Conservation (phyloP, 2,888 invertebrate species). For the Patella depressa region DNA sequence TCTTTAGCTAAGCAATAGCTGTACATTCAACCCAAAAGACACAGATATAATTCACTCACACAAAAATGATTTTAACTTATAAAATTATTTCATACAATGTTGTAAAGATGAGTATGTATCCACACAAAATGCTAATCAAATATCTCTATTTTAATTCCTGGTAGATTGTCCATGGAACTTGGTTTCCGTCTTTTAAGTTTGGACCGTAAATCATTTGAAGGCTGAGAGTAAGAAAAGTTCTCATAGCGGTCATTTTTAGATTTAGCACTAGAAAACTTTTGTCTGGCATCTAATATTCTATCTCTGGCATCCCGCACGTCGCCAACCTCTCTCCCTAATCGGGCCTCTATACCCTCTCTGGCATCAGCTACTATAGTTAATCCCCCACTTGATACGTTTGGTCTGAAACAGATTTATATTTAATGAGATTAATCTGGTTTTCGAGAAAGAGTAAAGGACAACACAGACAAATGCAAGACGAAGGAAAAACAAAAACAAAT, state of each 20-base stretch:
- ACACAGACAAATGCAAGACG: too few species aligned
- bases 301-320: not conserved
- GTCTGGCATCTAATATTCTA: not conserved
- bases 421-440: too few species aligned
- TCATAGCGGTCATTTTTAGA: not conserved
- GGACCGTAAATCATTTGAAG: not conserved
- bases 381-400: not conserved
- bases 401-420: not conserved
- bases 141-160: not conserved
- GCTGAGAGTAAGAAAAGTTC: not conserved
- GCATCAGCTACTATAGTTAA: constrained; percentile 14
- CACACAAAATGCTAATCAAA: not conserved
- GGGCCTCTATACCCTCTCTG: not conserved
- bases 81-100: too few species aligned
- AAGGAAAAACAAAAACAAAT: too few species aligned
- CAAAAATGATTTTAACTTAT: too few species aligned
- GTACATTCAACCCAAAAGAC: too few species aligned
- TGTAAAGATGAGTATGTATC: too few species aligned
- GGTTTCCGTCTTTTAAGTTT: not conserved
- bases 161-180: not conserved
- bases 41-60: too few species aligned
- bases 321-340: not conserved
- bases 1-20: too few species aligned
- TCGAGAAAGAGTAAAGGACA: too few species aligned
- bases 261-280: not conserved